Base-by-base conservation (phyloP, 1,140 invertebrate species). In the Hesperophylax magnus region DNA sequence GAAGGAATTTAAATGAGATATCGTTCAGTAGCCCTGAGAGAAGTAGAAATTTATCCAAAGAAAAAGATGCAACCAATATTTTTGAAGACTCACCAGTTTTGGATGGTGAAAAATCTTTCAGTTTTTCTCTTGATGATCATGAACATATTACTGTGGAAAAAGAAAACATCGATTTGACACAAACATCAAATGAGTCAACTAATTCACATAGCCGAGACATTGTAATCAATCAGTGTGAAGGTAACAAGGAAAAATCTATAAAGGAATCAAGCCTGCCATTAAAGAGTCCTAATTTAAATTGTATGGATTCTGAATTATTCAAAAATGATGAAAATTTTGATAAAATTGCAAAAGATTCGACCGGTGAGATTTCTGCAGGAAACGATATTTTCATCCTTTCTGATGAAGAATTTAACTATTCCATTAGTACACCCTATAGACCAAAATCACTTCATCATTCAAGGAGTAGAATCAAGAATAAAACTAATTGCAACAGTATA, bases 361-460 rank as follows among this genome's bases (percentile, higher is more conserved):
- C 18, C 2, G 54, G 67, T 61, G 78, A 79, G 39, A 24, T 24
- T 24, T 71, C 69, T 24, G 18, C n/a, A 4, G 17, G 18, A 14
- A 18, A 61, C 34, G 86, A 87, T 83, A 80, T 85, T 31, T 88
- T 89, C 81, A 81, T 86, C 76, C 84, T 88, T 81, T 86, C 85
- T 53, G 88, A 89, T 76, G 86, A 86, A 80, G 87, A 89, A 86
- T 85, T 88, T 15, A 86, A 89, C 60, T 89, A 89, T 83, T 87
- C 87, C 4, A 77, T 87, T 27, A 82, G 85, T 79, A 82, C 84
- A 82, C 85, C 85, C 4, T 52, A 24, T 24, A 79, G 9, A 58
- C n/a, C 56, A 20, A 78, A 69, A 54, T 52, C 27, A 14, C 11
- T 39, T 9, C 11, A 39, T 20, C n/a, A 14, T 18, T 47, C 67